Evolutionary conservation across 2,888 invertebrate genomes (phyloP), one percentile per base, ranked within the genome.

Genomic region (Temnothorax rugatulus): DNA sequence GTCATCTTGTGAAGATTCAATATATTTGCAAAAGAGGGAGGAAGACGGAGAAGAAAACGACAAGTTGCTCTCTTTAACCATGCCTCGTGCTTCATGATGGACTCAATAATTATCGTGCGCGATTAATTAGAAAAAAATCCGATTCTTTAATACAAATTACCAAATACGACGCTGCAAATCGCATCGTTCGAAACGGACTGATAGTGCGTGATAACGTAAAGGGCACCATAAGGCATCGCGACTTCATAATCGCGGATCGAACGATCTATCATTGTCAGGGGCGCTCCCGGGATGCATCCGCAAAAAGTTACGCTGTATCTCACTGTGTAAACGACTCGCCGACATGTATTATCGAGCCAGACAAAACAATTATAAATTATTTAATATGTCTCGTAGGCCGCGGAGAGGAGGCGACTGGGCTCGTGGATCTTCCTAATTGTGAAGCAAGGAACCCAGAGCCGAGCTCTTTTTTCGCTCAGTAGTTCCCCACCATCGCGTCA

Each of bases 341-440:
- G 88, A 85, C 87, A 86, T 86, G 90, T 89, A 90, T 89, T 90
- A 85, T 84, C 84, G 86, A 84, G 64, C 79, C 54, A 84, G 85
- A 88, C 90, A 90, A 92, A 92, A 92, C 92, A 92, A 92, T 92
- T 92, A 92, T 92, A 92, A 92, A 92, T 92, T 91, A 91, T 91
- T 91, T 89, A 91, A 91, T 91, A 91, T 90, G 86, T 90, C 88
- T 87, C 77, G 87, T 81, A 75, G 81, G 18, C 77, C 38, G 41
- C 61, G 68, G 52, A n/a, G 13, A 25, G 25, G 21, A 21, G 21
- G 15, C 34, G 9, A n/a, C 44, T n/a, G 44, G 82, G 76, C 74
- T 85, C 89, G 86, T 73, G 89, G 84, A 77, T 83, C 84, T 86
- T 84, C 86, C 88, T 91, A 91, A 91, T 91, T 91, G 91, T 91